Conservation (phyloP, 2,888 invertebrate species). For the Drosophila rellima region DNA sequence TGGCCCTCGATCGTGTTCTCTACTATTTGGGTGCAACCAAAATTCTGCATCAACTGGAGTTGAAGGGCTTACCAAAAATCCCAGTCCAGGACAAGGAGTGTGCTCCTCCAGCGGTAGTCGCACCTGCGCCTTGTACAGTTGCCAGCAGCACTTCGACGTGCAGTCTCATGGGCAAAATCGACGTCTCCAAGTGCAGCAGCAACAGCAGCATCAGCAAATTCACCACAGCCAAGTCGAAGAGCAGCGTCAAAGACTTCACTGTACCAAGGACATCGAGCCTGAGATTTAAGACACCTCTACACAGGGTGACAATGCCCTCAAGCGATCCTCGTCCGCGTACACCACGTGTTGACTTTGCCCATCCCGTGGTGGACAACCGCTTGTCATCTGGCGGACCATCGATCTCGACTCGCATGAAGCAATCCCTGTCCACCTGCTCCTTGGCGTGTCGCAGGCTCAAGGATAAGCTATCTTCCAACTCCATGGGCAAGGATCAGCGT, state of each 20-base stretch:
- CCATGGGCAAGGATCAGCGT: conserved; percentile 3
- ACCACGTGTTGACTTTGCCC: conserved; percentile 60
- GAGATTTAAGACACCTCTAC: not conserved
- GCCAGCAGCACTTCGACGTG: conserved; percentile 3
- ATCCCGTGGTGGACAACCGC: conserved; percentile 42
- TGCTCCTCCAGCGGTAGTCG: not conserved
- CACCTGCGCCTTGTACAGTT: not conserved
- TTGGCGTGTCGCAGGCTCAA: conserved; percentile 67
- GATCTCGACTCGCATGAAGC: conserved; percentile 38
- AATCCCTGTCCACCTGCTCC: conserved; percentile 69
- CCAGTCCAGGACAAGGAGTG: not conserved
- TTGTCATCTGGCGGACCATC: not conserved
- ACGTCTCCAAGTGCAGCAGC: conserved; percentile 8
- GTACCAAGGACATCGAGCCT: conserved; percentile 12
- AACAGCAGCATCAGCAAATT: conserved; percentile 19
- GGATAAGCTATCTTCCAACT: conserved; percentile 19
- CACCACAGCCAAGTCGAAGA: conserved; percentile 12
- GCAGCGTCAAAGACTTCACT: not conserved
- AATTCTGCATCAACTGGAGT: conserved; percentile 24
- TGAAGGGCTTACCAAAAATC: not conserved
- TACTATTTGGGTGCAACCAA: conserved; percentile 63
- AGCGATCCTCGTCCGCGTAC: conserved; percentile 25
- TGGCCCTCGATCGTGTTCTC: conserved; percentile 72
- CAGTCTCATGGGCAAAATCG: not conserved
- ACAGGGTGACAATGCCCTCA: not conserved